Evolutionary conservation across 2,797 vertebrate species (phyloP), one percentile per base, ranked within the genome.

Genomic region (Alcedo quadribrachys): DNA sequence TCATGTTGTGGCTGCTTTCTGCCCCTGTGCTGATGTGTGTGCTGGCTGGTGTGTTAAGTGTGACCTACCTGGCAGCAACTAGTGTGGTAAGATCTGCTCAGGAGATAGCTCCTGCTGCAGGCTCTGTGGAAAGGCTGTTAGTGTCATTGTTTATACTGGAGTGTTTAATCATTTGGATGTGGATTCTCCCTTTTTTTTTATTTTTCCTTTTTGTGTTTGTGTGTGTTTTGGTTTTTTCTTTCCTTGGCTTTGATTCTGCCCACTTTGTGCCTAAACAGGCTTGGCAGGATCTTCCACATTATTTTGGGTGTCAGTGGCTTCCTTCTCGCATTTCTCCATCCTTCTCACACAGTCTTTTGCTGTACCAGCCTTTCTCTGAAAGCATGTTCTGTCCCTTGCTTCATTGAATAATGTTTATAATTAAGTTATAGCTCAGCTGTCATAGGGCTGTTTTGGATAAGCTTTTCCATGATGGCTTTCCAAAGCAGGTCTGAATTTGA

Each of bases 41-140:
- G 12, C 46, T 0, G 0, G 67, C 33, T 84, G 0, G 0, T 24
- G 13, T 18, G 46, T 2, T 1, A 33, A 68, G 48, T 57, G 71
- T 74, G 58, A 51, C 43, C 63, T 65, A 37, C 22, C 58, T 85
- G 71, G 78, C 76, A 87, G 42, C 51, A 79, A 1, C n/a, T 9
- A 7, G 10, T 51, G 75, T 5, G 53, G 61, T 54, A 84, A 92
- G 91, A 83, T 89, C 21, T 75, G 62, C 67, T 62, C 66, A 5
- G 1, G 6, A 70, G 84, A 67, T 92, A 86, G 4, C 46, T n/a
- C 1, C 0, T 25, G 48, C 61, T 70, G 27, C 30, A 1, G 6
- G 6, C 51, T 81, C 51, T 30, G 78, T 4, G 11, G 85, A 82
- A 45, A 67, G 62, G 15, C 73, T 85, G 2, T 85, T 80, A 43